Base-by-base conservation (phyloP, 2,797 vertebrate species). In the Thaleichthys pacificus region DNA sequence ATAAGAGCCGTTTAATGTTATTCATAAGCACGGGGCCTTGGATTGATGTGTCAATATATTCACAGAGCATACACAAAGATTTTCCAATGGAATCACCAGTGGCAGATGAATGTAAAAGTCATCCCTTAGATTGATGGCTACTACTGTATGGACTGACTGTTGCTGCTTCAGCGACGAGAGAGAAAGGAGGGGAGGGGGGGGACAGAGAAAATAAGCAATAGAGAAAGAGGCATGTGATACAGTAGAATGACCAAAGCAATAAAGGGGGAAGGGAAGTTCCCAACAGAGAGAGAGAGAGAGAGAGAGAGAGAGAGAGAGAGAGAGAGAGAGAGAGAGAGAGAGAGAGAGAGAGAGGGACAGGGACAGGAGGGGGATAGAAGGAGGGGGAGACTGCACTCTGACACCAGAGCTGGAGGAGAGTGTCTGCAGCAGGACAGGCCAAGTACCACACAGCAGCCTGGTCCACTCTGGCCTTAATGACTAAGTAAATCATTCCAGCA, bases 361-460 rank as follows among this genome's bases (percentile, higher is more conserved):
- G 56, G n/a, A 14, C 8, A 19, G 30, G 35, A 42, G 38, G 38
- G 38, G 38, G 38, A 54, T 4, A n/a, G 51, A 6, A n/a, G 51
- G 35, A 47, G 28, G 19, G 15, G 9, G 32, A 2, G 19, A 64
- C 14, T 21, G 35, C 19, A 28, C 54, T 32, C 35, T 47, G 22
- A 30, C 21, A 49, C 38, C n/a, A 22, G 19, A 3, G n/a, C 22
- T 15, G 6, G 21, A 70, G 9, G 35, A 38, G 17, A 28, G 58
- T 22, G 35, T 38, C 57, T 26, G 57, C 30, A 60, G 32, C n/a
- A 19, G 54, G 22, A 60, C 32, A 38, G 56, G 14, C 60, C 58
- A 30, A 28, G 32, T 72, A 62, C 71, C 73, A 79, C 78, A 79
- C 22, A 58, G 28, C 58, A 42, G 49, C 51, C 51, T 56, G 51